Percentiles rank a stretch among this genome's conserved stretches.
Evolutionary conservation across 2,888 invertebrate species (phyloP).

Genomic region (Rhagonycha lutea): DNA sequence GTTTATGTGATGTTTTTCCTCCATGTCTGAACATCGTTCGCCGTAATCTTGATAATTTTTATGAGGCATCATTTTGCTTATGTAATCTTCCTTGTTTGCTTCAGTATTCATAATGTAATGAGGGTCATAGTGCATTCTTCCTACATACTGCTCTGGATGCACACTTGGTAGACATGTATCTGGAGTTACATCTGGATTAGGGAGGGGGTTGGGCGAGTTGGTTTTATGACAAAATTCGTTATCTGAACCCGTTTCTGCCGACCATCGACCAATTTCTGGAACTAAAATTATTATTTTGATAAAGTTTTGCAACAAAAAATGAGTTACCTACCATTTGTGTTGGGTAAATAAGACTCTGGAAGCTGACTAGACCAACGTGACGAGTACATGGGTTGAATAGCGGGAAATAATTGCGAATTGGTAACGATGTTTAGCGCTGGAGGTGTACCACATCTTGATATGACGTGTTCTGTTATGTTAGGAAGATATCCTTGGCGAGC

Average conservation of each 20-base stretch:
- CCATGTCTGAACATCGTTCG: constrained; percentile 71
- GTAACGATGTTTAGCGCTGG: constrained; percentile 66
- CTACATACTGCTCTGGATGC: constrained; percentile 58
- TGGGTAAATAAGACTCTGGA: constrained; percentile 66
- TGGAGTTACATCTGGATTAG: constrained; percentile 77
- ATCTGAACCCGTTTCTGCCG: constrained; percentile 78
- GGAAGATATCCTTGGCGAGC: constrained; percentile 61
- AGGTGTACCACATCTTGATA: constrained; percentile 59
- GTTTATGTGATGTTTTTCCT: constrained; percentile 71
- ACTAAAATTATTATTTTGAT: constrained; percentile 38
- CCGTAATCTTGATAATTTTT: constrained; percentile 60
- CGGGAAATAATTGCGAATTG: constrained; percentile 71
- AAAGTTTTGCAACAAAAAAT: not conserved
- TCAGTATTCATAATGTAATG: constrained; percentile 44
- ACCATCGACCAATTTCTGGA: constrained; percentile 68
- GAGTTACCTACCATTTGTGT: constrained; percentile 52
- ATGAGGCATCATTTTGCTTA: constrained; percentile 48
- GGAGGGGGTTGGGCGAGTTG: constrained; percentile 70
- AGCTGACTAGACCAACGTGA: constrained; percentile 72
- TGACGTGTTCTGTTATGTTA: constrained; percentile 62
- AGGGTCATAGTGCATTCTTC: constrained; percentile 49
- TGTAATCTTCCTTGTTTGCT: constrained; percentile 47
- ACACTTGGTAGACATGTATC: constrained; percentile 62
- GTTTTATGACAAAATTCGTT: constrained; percentile 68
- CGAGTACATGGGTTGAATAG: constrained; percentile 64